Percentiles rank a stretch among this genome's conserved stretches.
Conservation (phyloP, 2,888 invertebrate genomes). For the Shargacucullia verbasci region DNA sequence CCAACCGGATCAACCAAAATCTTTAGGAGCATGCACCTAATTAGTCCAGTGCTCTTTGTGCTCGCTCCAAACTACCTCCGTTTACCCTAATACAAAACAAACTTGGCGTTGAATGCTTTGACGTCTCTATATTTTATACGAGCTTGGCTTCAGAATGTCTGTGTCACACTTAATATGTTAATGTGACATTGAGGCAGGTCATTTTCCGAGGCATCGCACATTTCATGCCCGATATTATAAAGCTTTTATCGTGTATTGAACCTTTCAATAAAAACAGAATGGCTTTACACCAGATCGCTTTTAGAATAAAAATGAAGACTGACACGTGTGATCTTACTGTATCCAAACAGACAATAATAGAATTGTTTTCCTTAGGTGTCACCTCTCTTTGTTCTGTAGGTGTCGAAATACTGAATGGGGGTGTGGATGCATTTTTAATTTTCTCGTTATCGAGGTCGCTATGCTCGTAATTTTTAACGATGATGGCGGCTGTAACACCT, state of each 20-base stretch:
- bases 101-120: too few relatives aligned
- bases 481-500: slow-evolving; percentile 50
- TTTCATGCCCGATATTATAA: slow-evolving; percentile 16
- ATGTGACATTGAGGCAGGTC: slow-evolving; percentile 49
- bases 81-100: too few relatives aligned
- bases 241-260: slow-evolving; percentile 32
- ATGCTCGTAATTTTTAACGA: slow-evolving; percentile 58
- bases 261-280: slow-evolving; percentile 19
- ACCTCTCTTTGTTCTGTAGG: background rate
- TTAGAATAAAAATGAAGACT: slow-evolving; percentile 29
- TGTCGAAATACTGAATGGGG: slow-evolving; percentile 41
- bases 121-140: background rate
- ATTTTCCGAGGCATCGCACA: slow-evolving; percentile 7
- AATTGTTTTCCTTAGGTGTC: background rate
- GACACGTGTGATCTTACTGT: slow-evolving; percentile 1
- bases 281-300: slow-evolving; percentile 18
- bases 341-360: too few relatives aligned
- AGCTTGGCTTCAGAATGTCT: background rate
- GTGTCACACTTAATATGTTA: slow-evolving; percentile 30
- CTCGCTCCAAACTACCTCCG: too few relatives aligned
- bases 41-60: too few relatives aligned
- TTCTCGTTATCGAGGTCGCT: slow-evolving; percentile 68
- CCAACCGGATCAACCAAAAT: too few relatives aligned
- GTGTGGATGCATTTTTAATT: slow-evolving; percentile 71
- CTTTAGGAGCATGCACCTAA: too few relatives aligned